Base-by-base conservation (phyloP, 2,888 invertebrate species). In the Yponomeuta plumbellus region DNA sequence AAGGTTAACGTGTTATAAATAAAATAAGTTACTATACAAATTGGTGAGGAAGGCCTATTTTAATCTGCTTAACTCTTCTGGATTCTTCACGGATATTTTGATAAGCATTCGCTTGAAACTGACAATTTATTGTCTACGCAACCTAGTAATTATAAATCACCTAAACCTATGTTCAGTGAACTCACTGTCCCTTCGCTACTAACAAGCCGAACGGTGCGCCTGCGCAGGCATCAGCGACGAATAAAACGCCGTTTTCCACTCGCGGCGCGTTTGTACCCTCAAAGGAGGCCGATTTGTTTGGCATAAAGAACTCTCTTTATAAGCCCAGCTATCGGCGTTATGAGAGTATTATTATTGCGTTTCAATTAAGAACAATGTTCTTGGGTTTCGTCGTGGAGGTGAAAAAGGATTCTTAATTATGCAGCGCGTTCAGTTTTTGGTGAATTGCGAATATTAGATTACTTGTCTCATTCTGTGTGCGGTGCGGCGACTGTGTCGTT, bases 211-310 rank as follows among this genome's bases (percentile, higher is more conserved):
- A 52, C 44, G 17, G 17, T 52, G 44, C 44, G 44, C 44, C 17
- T 17, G 44, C 44, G 44, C 44, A 52, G 44, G 17, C 34, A 17
- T 17, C 44, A 17, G 44, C 44, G 44, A 52, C 17, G 44, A 86
- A 84, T 81, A 77, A 77, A 75, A 78, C 80, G 81, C 75, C 80
- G 78, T 79, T 76, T 77, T 74, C 68, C 70, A 70, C 64, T 11
- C 26, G 79, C 88, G 89, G 90, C 78, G 68, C 81, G 75, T 88
- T 88, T 89, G 88, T 81, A 71, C 68, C 72, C 78, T 84, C 88
- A 89, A 91, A 90, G 85, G 83, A 82, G 78, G 80, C 91, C 91
- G 91, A 90, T 88, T 91, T 91, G 88, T 91, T 88, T 87, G 84
- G 85, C 83, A 88, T 88, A 89, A 91, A 91, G 88, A 82, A 78